These are phyloP conservation scores for Laterallus jamaicensis DNA, from an alignment of 2,113 vertebrate genomes.

Conservation along the genomic window DNA sequence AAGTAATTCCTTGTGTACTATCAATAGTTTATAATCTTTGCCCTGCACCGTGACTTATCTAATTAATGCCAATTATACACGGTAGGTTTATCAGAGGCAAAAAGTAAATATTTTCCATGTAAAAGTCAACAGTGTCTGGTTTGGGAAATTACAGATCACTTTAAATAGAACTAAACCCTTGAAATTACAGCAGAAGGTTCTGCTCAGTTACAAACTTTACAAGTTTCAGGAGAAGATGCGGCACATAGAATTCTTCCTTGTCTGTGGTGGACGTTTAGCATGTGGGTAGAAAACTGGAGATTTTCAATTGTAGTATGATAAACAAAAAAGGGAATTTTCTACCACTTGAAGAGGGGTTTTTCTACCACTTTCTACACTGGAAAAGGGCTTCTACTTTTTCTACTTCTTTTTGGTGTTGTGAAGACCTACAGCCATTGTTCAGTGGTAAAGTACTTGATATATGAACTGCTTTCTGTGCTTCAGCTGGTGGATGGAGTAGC, in stretches of 20 bases:
- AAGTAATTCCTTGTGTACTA: neutral
- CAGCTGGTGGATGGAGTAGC: neutral
- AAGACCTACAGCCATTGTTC: neutral
- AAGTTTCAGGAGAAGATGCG: neutral
- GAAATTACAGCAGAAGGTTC: neutral
- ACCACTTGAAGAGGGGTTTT: neutral
- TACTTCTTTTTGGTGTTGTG: neutral
- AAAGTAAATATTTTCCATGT: slow-evolving; percentile 6
- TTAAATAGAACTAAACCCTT: neutral
- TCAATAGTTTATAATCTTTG: slow-evolving; percentile 9
- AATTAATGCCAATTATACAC: neutral
- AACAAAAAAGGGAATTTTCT: neutral
- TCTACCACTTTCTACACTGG: no score
- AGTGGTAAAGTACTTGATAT: neutral
- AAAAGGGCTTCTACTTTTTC: neutral
- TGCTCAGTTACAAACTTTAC: neutral
- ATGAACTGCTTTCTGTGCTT: neutral
- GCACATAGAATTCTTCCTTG: neutral
- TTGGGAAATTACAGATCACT: neutral
- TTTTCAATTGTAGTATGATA: neutral
- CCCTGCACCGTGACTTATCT: neutral
- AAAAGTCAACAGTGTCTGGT: neutral
- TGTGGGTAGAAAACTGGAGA: neutral
- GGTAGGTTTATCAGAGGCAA: neutral
- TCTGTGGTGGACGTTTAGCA: neutral